Evolutionary conservation across 53 echinoderm and acorn worm genomes (phyloP), one percentile per base, ranked within the genome.

Genomic region (Arbacia lixula): DNA sequence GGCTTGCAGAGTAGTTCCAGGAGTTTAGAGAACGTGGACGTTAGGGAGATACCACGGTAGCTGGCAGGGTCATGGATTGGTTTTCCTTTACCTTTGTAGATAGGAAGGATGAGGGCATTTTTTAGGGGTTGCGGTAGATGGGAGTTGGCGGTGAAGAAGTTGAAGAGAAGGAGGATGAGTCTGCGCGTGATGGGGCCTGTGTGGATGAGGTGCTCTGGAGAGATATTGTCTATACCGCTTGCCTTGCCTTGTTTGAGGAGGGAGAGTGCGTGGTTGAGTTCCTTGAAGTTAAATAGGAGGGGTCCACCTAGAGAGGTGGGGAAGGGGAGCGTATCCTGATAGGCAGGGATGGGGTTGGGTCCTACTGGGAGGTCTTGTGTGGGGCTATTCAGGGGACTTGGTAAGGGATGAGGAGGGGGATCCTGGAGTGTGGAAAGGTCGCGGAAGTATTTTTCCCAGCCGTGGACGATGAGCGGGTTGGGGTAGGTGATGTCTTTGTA

Each of bases 31-130:
- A 60, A 61, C 2, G 37, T 8, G 6, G 81, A 61, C 3, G 43
- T 60, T 3, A 81, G 52, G 3, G 61, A 61, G 1, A 81, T 81
- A 17, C 81, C 63, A 22, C 63, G 19, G 33, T 81, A 81, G 62
- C 62, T 81, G 2, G 32, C 46, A 4, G 81, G 81, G 20, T 81
- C 62, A 6, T 38, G 36, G 12, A 34, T 4, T 3, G 41, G 14
- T 30, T 81, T 81, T 1, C 62, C 62, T 22, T 81, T 81, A 39
- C 81, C 81, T 39, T 81, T 81, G 35, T 81, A 46, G 28, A 81
- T 25, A 36, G 63, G 81, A 14, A 40, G 4, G 61, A 81, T 58
- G 2, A 81, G 5, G 2, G 61, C 81, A 27, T 6, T 38, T 38
- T 60, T 60, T 42, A 81, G 62, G 37, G 20, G n/a, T 14, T 37